Base-by-base conservation (phyloP, 2,888 invertebrate genomes). In the Tuta absoluta region DNA sequence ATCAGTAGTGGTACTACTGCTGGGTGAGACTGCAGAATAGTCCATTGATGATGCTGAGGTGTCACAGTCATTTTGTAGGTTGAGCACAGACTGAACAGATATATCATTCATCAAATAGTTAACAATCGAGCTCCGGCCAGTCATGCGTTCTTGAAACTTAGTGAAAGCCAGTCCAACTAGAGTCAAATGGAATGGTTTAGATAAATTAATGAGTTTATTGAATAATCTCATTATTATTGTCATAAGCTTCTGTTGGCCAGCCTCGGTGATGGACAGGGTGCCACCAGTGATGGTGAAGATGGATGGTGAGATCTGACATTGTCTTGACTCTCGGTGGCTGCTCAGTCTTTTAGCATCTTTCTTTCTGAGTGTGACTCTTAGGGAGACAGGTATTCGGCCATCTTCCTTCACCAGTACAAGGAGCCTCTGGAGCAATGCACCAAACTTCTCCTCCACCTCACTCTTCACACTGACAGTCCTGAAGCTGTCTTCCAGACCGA, bases 91-190 rank as follows among this genome's bases (percentile, higher is more conserved):
- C 81, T 96, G 96, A 62, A 96, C 96, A 75, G 95, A 95, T 65
- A 96, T 93, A 80, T 96, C 95, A 82, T 95, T 95, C 81, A 95
- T 93, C 62, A 96, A 88, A 78, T 95, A 96, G 67, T 95, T 95
- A 7, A 95, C 94, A 72, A 96, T 95, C 14, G 95, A 95, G 74
- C 95, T 93, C 69, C 93, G 93, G 1, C 95, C 95, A 2, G 93
- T 93, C 80, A 93, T 94, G 66, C 94, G 92, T 72, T 95, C 96
- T 73, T 95, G 94, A 78, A 96, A 96, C 82, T 96, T 96, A 0
- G 95, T 95, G 80, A 96, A 96, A 21, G 96, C 95, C 75, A 96
- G 87, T n/a, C 96, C 96, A 66, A 96, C 91, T 63, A 96, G 86
- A 0, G 96, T 96, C 74, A 96, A 94, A 84, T 96, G 96, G 87